Evolutionary conservation across 2,113 vertebrate genomes (phyloP).

Genomic region (Leucopsar rothschildi): DNA sequence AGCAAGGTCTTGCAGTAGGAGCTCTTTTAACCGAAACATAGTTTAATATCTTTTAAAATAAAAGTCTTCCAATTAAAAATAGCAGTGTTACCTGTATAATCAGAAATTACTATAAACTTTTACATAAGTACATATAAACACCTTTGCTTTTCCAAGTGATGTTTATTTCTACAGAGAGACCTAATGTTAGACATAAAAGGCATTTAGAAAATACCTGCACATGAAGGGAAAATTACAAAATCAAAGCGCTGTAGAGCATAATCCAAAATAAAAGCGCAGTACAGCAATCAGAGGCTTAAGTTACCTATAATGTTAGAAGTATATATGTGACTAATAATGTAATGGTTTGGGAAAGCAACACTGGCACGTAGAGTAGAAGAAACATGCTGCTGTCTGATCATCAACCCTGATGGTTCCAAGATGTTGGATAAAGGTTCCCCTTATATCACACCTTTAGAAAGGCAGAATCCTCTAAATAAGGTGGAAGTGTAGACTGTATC

Average conservation of each 20-base stretch:
- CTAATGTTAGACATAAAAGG: background rate
- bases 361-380: background rate
- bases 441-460: background rate
- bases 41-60: background rate
- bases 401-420: background rate
- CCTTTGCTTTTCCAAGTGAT: background rate
- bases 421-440: background rate
- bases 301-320: background rate
- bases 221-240: background rate
- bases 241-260: background rate
- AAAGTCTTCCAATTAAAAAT: background rate
- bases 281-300: background rate
- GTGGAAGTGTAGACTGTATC: background rate
- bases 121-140: background rate
- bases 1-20: background rate
- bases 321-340: background rate
- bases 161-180: background rate
- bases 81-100: background rate
- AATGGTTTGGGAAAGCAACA: background rate
- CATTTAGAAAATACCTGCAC: background rate
- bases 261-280: background rate
- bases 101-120: background rate
- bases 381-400: background rate
- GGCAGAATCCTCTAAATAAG: background rate
- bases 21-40: background rate